Base-by-base conservation (phyloP, 2,113 vertebrate genomes). In the Cyanoderma ruficeps region DNA sequence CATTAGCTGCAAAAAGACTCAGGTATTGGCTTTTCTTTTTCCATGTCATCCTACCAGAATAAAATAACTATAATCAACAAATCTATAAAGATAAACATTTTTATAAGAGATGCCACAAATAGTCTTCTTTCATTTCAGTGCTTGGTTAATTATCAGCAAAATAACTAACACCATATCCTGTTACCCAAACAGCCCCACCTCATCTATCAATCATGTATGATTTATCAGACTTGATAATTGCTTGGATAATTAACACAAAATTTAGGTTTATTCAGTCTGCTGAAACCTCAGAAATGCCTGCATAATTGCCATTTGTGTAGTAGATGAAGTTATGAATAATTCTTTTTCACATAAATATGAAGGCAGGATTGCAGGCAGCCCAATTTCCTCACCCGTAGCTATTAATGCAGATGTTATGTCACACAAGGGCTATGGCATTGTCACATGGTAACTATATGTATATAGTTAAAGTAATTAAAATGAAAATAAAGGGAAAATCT, bases 201-300 rank as follows among this genome's bases (percentile, higher is more conserved):
- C 96, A 93, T 90, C 95, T 96, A 97, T 97, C 97, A 96, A 96
- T 97, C 97, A 97, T 56, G 71, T 95, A 82, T 97, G 97, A 98
- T 96, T 97, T 97, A 97, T 98, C 94, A 98, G 95, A 96, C 90
- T 94, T 95, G 83, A 96, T 97, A 96, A 98, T 97, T 97, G 96
- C 91, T 92, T 93, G 89, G 95, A 92, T 98, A 97, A 98, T 98
- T 97, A 98, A 94, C 81, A 93, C 42, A 94, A 91, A 89, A 90
- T 94, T 97, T 97, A 83, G 89, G 82, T 96, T 97, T 92, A 95
- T 85, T 89, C 79, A 55, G 53, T 91, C 87, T 84, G 94, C 94
- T 83, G 93, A 95, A 97, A 83, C 93, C 94, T 96, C 92, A 63
- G 55, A 91, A 97, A 97, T 96, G 84, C 64, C 94, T 94, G 94